Conservation (phyloP, 2,113 vertebrate genomes). For the Lathamus discolor region DNA sequence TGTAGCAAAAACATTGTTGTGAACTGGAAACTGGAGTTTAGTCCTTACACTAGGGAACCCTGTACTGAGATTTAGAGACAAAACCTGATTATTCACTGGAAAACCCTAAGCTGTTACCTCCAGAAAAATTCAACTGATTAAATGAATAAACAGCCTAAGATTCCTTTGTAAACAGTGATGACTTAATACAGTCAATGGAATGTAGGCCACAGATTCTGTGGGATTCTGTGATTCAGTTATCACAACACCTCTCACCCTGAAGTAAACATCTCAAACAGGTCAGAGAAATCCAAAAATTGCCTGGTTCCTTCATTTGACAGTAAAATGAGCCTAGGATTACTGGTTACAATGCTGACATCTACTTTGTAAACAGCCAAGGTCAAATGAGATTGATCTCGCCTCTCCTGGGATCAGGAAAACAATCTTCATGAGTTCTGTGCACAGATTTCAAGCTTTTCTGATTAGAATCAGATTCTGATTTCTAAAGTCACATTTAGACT, state of each 20-base stretch:
- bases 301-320: neutral
- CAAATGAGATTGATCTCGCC: neutral
- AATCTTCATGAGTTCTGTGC: neutral
- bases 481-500: neutral
- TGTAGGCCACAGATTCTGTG: too few species aligned
- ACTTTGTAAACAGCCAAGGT: neutral
- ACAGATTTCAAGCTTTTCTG: neutral
- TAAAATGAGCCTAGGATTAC: neutral
- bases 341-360: neutral
- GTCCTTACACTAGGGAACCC: neutral
- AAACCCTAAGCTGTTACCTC: neutral
- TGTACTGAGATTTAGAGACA: neutral
- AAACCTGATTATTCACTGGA: neutral
- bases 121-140: neutral
- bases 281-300: neutral
- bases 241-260: neutral
- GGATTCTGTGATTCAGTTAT: too few species aligned
- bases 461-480: neutral
- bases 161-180: neutral
- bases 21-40: neutral
- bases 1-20: neutral
- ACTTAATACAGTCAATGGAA: neutral
- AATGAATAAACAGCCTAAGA: neutral
- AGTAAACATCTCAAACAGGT: neutral
- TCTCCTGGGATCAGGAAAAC: neutral